Conservation (phyloP, 2,797 vertebrate species). For the Ptychobarbus kaznakovi region DNA sequence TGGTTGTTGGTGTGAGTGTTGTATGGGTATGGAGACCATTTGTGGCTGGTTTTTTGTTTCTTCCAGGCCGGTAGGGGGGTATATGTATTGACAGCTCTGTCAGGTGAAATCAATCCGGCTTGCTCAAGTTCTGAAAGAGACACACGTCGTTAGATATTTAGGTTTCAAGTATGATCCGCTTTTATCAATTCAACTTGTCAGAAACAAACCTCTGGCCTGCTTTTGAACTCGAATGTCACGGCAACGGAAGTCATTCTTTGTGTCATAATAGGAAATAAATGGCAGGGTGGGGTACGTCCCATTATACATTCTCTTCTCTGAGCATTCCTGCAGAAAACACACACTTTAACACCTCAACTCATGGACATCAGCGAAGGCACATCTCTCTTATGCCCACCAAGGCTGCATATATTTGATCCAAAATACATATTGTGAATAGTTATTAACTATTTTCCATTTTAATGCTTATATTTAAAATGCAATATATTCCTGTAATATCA, state of each 20-base stretch:
- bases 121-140: conserved; percentile 68
- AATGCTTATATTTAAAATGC: neutral
- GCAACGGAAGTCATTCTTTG: conserved; percentile 71
- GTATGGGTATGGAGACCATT: neutral
- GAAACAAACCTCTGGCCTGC: conserved; percentile 81
- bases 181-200: neutral
- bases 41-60: conserved; percentile 67
- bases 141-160: neutral
- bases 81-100: neutral
- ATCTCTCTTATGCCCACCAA: neutral
- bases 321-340: conserved; percentile 81
- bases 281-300: conserved; percentile 80
- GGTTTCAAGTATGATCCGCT: neutral
- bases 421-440: neutral
- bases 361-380: neutral
- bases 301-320: conserved; percentile 82
- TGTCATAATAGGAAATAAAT: conserved; percentile 85
- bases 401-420: neutral
- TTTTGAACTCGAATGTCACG: conserved; percentile 72
- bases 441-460: neutral
- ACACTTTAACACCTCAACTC: conserved; percentile 26
- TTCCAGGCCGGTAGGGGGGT: conserved; percentile 68
- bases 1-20: conserved; percentile 39
- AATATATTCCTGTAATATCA: no score
- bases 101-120: conserved; percentile 47